Base-by-base conservation (phyloP, 2,797 vertebrate species). In the Eulemur coronatus region DNA sequence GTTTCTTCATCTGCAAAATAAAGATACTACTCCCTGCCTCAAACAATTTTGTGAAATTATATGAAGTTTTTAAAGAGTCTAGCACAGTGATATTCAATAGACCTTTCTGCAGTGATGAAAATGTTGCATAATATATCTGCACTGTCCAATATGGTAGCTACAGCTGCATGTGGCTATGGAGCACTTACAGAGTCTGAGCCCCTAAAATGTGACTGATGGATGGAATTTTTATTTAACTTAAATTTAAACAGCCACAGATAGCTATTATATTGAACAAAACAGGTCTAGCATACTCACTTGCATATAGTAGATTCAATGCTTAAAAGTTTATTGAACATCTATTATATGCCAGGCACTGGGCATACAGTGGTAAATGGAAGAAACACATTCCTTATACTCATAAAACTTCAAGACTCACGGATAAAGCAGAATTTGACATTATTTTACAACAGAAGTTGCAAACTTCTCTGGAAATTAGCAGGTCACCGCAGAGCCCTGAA, bases 171-270 rank as follows among this genome's bases (percentile, higher is more conserved):
- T 81, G 33, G 38, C 38, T 82, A 4, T 9, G 70, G 28, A 95
- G 24, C 17, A 57, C 35, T 86, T 80, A 69, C 1, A 82, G 78
- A 35, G 22, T 50, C 20, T 76, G 13, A 88, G 11, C 73, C 38
- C 38, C 84, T 91, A 88, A 91, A 82, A 80, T 80, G 48, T 80
- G 76, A 84, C 50, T 18, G 26, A 73, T 57, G 57, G 85, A n/a
- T 20, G 76, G 43, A 70, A 61, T 43, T 90, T 87, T 82, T 93
- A 70, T 70, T 95, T 80, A 67, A 88, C 35, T 91, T 93, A 46
- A 78, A 52, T 65, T 79, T 72, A 61, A 91, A 84, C 73, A 79
- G 65, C 38, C 57, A 70, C 33, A n/a, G 52, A 50, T 69, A 35
- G n/a, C 61, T 69, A 86, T 46, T 41, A n/a, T 48, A 22, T 55